Conservation (phyloP, 2,797 vertebrate species). For the Gambelia wislizenii region DNA sequence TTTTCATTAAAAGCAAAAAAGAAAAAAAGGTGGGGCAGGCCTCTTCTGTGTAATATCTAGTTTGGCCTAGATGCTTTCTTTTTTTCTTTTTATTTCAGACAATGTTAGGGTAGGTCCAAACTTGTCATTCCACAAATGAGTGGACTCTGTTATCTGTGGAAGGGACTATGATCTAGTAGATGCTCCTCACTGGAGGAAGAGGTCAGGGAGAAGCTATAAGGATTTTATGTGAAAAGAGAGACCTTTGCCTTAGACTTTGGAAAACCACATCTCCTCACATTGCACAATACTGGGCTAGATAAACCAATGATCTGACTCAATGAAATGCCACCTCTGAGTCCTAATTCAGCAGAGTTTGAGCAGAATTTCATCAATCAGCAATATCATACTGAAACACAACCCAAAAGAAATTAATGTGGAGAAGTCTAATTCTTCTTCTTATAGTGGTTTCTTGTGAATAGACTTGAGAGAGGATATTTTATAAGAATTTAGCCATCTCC, state of each 20-base stretch:
- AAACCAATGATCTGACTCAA: background rate
- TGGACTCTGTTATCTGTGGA: background rate
- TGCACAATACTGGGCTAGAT: no score
- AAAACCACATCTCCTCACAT: background rate
- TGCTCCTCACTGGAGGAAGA: background rate
- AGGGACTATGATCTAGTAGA: background rate
- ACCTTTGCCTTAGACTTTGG: background rate
- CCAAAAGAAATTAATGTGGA: background rate
- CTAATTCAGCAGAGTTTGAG: background rate
- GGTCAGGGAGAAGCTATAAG: background rate
- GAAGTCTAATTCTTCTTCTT: background rate
- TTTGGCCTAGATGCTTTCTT: background rate
- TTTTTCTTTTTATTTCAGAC: background rate
- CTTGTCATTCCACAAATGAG: background rate
- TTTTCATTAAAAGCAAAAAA: background rate
- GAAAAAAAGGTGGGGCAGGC: background rate
- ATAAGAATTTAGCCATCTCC: background rate
- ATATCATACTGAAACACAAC: background rate
- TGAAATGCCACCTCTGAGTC: background rate
- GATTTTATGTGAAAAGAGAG: no score
- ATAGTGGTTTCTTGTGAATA: background rate
- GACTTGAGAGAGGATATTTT: background rate
- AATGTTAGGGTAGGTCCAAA: background rate
- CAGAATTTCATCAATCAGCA: background rate
- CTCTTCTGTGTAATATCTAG: background rate